Percentiles rank a stretch among this genome's conserved stretches.
Conservation (phyloP, 2,888 invertebrate genomes). For the Phrixothrix hirtus region DNA sequence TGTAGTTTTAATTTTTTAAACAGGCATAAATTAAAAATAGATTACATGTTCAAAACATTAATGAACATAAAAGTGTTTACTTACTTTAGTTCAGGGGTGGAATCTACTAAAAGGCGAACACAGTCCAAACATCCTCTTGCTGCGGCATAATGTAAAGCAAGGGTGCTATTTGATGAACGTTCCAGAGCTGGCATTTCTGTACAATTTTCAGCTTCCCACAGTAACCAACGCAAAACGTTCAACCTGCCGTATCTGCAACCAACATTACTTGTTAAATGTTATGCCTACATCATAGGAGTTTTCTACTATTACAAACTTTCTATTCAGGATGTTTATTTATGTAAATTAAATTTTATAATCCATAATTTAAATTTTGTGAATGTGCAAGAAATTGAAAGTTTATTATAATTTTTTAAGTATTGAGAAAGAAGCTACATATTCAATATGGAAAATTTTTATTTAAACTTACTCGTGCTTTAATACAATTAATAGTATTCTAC, state of each 20-base stretch:
- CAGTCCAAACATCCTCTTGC: constrained; percentile 85
- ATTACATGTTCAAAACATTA: not conserved
- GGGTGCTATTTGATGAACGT: constrained; percentile 66
- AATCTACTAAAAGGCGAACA: constrained; percentile 77
- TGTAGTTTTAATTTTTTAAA: not conserved
- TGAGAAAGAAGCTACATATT: no score
- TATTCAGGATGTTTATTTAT: no score
- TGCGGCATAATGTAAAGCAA: constrained; percentile 86
- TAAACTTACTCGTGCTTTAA: no score
- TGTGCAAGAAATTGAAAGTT: no score
- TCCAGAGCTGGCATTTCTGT: constrained; percentile 61
- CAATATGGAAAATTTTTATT: no score
- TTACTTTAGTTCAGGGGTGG: constrained; percentile 78
- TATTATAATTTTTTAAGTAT: no score
- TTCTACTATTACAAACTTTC: not conserved
- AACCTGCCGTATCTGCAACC: constrained; percentile 60
- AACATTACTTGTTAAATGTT: no score
- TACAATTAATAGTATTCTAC: no score
- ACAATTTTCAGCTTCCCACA: constrained; percentile 57
- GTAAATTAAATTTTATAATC: no score
- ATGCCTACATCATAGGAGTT: no score
- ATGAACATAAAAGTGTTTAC: constrained; percentile 32
- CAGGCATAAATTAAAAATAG: not conserved
- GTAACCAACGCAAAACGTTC: constrained; percentile 63
- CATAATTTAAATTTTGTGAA: no score